Conservation (phyloP, 2,113 vertebrate genomes). For the Noctilio leporinus region DNA sequence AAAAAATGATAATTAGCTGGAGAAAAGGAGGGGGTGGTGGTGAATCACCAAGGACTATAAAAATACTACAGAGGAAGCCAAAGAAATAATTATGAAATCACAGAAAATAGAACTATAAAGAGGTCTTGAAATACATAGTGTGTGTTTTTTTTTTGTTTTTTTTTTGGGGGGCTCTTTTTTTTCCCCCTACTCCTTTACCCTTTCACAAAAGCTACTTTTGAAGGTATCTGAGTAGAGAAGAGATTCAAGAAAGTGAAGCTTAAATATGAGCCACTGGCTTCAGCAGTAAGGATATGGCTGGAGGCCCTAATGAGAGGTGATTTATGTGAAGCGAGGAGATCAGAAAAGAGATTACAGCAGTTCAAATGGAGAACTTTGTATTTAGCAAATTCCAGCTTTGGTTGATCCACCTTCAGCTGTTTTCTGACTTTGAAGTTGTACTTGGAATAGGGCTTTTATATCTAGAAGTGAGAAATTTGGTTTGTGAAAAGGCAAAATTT, state of each 20-base stretch:
- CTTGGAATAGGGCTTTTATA: background rate
- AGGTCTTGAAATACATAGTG: background rate
- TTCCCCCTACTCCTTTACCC: background rate
- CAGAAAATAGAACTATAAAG: background rate
- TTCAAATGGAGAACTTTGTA: background rate
- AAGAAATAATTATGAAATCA: background rate
- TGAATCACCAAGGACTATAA: background rate
- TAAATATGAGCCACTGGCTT: conserved; percentile 1
- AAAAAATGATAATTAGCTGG: background rate
- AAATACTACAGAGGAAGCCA: background rate
- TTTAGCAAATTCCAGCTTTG: background rate
- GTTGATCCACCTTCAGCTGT: background rate
- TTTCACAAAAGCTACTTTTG: conserved; percentile 7
- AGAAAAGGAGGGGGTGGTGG: background rate
- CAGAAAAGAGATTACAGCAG: background rate
- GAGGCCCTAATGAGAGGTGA: background rate
- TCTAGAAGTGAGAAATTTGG: background rate
- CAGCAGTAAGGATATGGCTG: background rate
- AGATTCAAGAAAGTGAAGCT: conserved; percentile 12
- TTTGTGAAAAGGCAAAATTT: background rate
- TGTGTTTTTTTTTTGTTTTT: background rate
- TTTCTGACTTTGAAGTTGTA: conserved; percentile 11
- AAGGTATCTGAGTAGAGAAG: background rate
- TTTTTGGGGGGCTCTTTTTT: no score
- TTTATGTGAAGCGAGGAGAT: conserved; percentile 1